Base-by-base conservation (phyloP, 2,797 vertebrate species). In the Cuniculus paca region DNA sequence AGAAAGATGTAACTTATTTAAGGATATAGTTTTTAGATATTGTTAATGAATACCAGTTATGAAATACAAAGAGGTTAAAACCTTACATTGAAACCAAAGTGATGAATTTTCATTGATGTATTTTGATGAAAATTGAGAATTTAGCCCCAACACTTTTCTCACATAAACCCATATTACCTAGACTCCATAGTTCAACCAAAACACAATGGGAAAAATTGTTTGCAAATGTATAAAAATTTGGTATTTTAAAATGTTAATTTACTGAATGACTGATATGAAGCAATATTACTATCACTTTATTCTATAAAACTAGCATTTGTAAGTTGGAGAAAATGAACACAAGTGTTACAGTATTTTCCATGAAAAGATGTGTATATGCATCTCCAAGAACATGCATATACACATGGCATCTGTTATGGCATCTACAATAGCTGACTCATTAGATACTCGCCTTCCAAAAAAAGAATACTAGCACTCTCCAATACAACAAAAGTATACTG, bases 81-180 rank as follows among this genome's bases (percentile, higher is more conserved):
- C 28, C 88, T 65, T 96, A 36, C 13, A 88, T 61, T 91, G 22
- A 89, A 86, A 22, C 75, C 24, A 75, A 74, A 88, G 79, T 84
- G 50, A 48, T 50, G 16, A 26, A 74, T 74, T 74, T 74, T 45
- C 70, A 74, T 7, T 42, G 22, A 45, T 39, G 24, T 50, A 77
- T 80, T 94, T 80, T 83, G 68, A 82, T 36, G 45, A 86, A 93
- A 89, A 89, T 54, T 93, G 19, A 79, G 34, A 96, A 91, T 60
- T 83, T 48, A 84, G 20, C 39, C 19, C 17, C 2, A 86, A 90
- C 24, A 78, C 14, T 82, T 87, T 36, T 42, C 19, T 14, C 20
- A 70, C 13, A 88, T 61, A 48, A 75, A 14, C 26, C 13, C 13
- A 45, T 13, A 54, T 52, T 48, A 92, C 45, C 72, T 0, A 80